Conservation (phyloP, 2,113 vertebrate genomes). For the Dunckerocampus dactyliophorus region DNA sequence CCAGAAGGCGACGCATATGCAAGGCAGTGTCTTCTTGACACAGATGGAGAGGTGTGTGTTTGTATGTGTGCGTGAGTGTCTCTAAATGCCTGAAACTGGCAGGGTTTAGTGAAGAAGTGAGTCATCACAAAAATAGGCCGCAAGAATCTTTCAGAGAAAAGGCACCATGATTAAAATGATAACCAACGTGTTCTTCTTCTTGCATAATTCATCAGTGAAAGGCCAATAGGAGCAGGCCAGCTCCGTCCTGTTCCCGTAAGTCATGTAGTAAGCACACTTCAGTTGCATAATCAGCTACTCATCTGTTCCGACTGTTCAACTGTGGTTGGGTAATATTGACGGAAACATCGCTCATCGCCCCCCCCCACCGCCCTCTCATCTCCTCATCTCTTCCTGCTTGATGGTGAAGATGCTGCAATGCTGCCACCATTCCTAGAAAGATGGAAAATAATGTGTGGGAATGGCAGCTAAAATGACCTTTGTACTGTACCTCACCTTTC, state of each 20-base stretch:
- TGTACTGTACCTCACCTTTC: too few relatives aligned
- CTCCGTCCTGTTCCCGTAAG: conserved; percentile 29
- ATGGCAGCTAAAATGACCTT: too few relatives aligned
- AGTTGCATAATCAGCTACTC: conserved; percentile 36
- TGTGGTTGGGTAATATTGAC: conserved; percentile 40
- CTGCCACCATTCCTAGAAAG: background rate
- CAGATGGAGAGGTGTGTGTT: too few relatives aligned
- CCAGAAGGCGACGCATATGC: too few relatives aligned
- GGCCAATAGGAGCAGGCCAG: conserved; percentile 18
- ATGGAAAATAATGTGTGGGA: too few relatives aligned
- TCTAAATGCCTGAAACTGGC: background rate
- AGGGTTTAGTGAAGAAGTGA: too few relatives aligned
- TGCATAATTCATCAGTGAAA: too few relatives aligned
- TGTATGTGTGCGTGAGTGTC: background rate
- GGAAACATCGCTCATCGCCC: conserved; percentile 22
- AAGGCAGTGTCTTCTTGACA: too few relatives aligned
- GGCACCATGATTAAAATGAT: conserved; percentile 3
- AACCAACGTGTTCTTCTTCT: too few relatives aligned
- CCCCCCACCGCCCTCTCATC: background rate
- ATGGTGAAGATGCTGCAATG: background rate
- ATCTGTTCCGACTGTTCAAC: conserved; percentile 32
- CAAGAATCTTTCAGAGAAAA: conserved; percentile 13
- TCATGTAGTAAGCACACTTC: conserved; percentile 1
- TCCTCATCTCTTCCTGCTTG: conserved; percentile 3
- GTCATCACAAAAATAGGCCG: conserved; percentile 34